Base-by-base conservation (phyloP, 2,797 vertebrate genomes). In the Trachurus trachurus region DNA sequence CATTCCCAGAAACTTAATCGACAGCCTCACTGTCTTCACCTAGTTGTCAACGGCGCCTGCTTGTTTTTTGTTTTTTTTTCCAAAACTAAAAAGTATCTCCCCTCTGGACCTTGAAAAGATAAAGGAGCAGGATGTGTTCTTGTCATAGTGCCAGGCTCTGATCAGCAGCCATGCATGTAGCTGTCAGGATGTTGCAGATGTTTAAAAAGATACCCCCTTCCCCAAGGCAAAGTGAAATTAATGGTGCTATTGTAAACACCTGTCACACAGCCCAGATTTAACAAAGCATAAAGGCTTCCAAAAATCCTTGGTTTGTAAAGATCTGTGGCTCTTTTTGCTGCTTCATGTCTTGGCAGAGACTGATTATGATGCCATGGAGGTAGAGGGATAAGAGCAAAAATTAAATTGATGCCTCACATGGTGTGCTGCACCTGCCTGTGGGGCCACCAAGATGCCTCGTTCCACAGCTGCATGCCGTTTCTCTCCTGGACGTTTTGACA, bases 221-320 rank as follows among this genome's bases (percentile, higher is more conserved):
- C 86, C 84, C n/a, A 22, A 37, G 78, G 91, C 87, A 78, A 90
- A 77, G 69, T 60, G 68, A 84, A 87, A 83, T 87, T 74, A 89
- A 90, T 80, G 53, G 73, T 0, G 56, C 80, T 79, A 70, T 81
- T 83, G 80, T 88, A 90, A 93, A 91, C 93, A 93, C 86, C 87
- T 93, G 90, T 92, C 87, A 91, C 72, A 76, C n/a, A 59, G 81
- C 87, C 69, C 67, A 74, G 56, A 81, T 86, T 31, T 52, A 85
- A 78, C 70, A 82, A 90, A 89, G 64, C 76, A 87, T 70, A 74
- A 56, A 37, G 37, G 56, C 57, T 76, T 86, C 66, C 31, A 75
- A 77, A 84, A 61, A 59, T 31, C 10, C 67, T 61, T 58, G 40
- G 69, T 85, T 78, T 78, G 29, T 75, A 40, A 53, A 53, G 3